phyloP scores from a whole-genome alignment of 2,888 invertebrate species.

The Drosophila planitibia region DNA sequence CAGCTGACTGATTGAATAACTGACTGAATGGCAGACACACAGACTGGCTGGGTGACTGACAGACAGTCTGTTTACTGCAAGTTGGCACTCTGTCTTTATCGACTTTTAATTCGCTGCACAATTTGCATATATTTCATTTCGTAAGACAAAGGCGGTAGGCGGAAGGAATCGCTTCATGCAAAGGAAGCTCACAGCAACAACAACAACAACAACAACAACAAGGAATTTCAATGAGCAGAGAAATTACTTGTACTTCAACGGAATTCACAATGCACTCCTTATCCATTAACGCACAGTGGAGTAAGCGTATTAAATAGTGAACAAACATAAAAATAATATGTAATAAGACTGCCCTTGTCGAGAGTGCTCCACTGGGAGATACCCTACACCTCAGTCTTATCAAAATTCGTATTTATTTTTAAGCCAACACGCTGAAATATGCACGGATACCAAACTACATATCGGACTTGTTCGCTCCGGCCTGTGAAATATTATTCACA shows the following conservation, averaged over 20 bases:
- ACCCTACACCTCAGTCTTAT: not conserved
- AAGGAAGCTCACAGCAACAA: constrained; percentile 63
- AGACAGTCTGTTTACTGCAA: constrained; percentile 37
- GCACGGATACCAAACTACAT: not conserved
- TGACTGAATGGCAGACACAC: constrained; percentile 11
- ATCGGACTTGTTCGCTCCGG: not conserved
- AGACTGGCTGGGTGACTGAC: constrained; percentile 4
- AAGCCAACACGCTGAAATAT: not conserved
- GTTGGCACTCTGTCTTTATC: constrained; percentile 56
- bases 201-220: constrained; percentile 5
- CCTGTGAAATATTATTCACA: not conserved
- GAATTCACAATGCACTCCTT: constrained; percentile 77
- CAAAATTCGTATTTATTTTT: not conserved
- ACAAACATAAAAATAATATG: not conserved
- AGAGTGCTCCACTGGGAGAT: not conserved
- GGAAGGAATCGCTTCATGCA: constrained; percentile 61
- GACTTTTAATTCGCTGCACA: constrained; percentile 53
- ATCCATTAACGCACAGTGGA: constrained; percentile 38
- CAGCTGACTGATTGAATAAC: constrained; percentile 46
- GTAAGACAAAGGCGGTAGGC: constrained; percentile 53
- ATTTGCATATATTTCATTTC: constrained; percentile 63
- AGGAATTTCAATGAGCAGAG: constrained; percentile 47
- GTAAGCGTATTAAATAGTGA: not conserved
- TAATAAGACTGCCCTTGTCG: not conserved
- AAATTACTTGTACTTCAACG: constrained; percentile 79